These are phyloP conservation scores for Lepeophtheirus nordmannii DNA, from an alignment of 2,888 invertebrate species.

Conservation along the genomic window DNA sequence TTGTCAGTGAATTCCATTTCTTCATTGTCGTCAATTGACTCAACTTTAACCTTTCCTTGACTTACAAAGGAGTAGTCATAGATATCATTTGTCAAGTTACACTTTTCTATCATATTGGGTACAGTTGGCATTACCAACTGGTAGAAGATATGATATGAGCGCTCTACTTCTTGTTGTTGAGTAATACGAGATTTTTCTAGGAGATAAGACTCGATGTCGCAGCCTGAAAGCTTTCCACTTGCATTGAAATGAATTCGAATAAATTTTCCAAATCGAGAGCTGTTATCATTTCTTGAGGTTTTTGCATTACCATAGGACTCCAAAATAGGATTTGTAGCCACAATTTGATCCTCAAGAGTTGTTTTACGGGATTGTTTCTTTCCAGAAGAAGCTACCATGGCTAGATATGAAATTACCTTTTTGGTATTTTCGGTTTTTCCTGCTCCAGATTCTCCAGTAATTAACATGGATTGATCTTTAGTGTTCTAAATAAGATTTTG, in stretches of 20 bases:
- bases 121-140: conserved; percentile 40
- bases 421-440: conserved; percentile 26
- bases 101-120: conserved; percentile 43
- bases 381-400: conserved; percentile 72
- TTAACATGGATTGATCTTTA: conserved; percentile 99
- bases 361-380: conserved; percentile 45
- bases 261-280: conserved; percentile 65
- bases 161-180: conserved; percentile 91
- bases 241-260: conserved; percentile 99
- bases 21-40: conserved; percentile 75
- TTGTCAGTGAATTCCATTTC: conserved; percentile 56
- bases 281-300: conserved; percentile 18
- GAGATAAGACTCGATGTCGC: conserved; percentile 99
- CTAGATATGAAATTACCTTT: conserved; percentile 25
- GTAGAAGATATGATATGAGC: conserved; percentile 99
- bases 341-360: conserved; percentile 15
- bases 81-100: conserved; percentile 60
- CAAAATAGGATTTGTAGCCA: conserved; percentile 13
- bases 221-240: conserved; percentile 98
- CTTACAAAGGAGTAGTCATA: conserved; percentile 72
- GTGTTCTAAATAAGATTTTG: conserved; percentile 44
- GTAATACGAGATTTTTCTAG: conserved; percentile 99
- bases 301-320: conserved; percentile 20
- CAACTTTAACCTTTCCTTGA: conserved; percentile 83
- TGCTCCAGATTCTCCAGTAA: conserved; percentile 45